phyloP scores from a whole-genome alignment of 1,140 invertebrate genomes.

The Pararge aegeria region DNA sequence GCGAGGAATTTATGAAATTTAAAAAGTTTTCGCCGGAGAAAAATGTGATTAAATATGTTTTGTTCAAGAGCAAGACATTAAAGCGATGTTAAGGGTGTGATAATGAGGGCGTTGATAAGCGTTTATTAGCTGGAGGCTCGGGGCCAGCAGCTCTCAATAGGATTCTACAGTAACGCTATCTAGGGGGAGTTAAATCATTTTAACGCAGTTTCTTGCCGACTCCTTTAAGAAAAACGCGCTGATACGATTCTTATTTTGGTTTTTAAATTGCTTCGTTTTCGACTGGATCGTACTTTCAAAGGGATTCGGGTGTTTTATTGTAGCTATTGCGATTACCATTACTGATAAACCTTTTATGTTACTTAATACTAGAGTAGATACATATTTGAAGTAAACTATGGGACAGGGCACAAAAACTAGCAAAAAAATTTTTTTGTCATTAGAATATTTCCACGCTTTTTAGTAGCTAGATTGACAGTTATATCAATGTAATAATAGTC shows the following conservation, averaged over 20 bases:
- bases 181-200: constrained; percentile 76
- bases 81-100: constrained; percentile 79
- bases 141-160: constrained; percentile 61
- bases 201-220: constrained; percentile 67
- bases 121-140: constrained; percentile 70
- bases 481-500: too few relatives aligned
- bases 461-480: too few relatives aligned
- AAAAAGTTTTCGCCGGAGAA: constrained; percentile 66
- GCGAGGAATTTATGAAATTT: constrained; percentile 67
- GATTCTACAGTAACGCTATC: constrained; percentile 61
- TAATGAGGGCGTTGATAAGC: constrained; percentile 78
- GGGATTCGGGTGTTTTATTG: constrained; percentile 1
- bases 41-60: constrained; percentile 80
- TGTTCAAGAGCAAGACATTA: constrained; percentile 79
- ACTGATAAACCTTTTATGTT: background rate
- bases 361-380: too few relatives aligned
- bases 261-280: constrained; percentile 52
- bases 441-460: too few relatives aligned
- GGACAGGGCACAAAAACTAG: too few relatives aligned
- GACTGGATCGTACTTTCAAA: constrained; percentile 34
- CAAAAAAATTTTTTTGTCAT: too few relatives aligned
- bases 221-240: constrained; percentile 65
- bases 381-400: too few relatives aligned
- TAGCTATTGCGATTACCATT: background rate
- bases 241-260: constrained; percentile 62